phyloP scores from a whole-genome alignment of 2,797 vertebrate genomes.

The Astyanax mexicanus region DNA sequence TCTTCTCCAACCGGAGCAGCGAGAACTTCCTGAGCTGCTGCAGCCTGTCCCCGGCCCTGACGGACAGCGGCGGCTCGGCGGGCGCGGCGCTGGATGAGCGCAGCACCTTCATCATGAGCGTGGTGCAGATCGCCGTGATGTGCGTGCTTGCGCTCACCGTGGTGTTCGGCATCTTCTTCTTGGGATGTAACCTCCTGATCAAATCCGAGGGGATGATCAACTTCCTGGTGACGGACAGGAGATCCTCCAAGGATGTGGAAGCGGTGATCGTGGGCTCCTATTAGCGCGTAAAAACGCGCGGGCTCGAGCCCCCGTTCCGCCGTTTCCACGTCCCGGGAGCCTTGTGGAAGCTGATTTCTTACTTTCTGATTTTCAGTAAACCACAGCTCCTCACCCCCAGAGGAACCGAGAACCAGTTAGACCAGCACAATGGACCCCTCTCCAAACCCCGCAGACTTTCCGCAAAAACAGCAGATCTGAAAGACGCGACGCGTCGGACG shows the following conservation, averaged over 20 bases:
- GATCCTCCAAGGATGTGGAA: conserved; percentile 94
- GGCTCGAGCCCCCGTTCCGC: too few species aligned
- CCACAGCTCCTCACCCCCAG: neutral
- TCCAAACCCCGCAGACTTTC: too few species aligned
- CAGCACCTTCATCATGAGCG: conserved; percentile 90
- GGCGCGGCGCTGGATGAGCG: conserved; percentile 85
- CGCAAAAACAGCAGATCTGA: too few species aligned
- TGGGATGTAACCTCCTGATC: conserved; percentile 97
- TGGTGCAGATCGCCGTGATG: conserved; percentile 98
- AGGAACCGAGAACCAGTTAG: too few species aligned
- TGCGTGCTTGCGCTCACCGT: conserved; percentile 97
- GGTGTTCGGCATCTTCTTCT: conserved; percentile 96
- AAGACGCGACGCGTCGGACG: too few species aligned
- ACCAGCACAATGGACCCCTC: too few species aligned
- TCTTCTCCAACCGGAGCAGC: conserved; percentile 81
- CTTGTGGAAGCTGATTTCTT: neutral
- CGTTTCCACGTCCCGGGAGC: too few species aligned
- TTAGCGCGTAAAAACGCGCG: conserved; percentile 59
- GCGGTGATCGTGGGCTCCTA: conserved; percentile 91
- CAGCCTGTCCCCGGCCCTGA: conserved; percentile 90
- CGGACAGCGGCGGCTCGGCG: conserved; percentile 86
- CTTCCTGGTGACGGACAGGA: conserved; percentile 94
- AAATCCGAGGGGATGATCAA: conserved; percentile 99
- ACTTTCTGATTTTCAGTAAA: neutral
- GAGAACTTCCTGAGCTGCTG: conserved; percentile 81